Conservation (phyloP, 2,888 invertebrate genomes). For the Parnassius apollo region DNA sequence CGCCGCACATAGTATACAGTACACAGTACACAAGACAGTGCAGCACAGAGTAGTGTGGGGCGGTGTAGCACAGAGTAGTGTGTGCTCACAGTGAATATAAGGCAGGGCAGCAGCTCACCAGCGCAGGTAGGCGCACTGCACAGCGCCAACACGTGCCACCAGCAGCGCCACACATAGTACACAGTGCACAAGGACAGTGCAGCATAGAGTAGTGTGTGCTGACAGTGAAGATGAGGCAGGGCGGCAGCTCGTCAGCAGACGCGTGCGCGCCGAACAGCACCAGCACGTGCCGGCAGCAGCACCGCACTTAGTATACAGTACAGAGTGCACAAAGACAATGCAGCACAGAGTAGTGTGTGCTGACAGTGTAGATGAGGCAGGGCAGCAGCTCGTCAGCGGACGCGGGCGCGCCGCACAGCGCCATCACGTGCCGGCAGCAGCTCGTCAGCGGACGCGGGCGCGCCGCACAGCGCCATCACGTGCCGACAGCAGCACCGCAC, state of each 20-base stretch:
- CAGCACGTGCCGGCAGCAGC: conserved; percentile 95
- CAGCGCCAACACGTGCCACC: conserved; percentile 93
- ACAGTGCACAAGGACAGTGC: too few relatives aligned
- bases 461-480: conserved; percentile 44
- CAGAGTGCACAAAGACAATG: too few relatives aligned
- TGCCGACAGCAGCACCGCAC: conserved; percentile 93
- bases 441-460: conserved; percentile 97
- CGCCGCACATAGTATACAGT: conserved; percentile 82
- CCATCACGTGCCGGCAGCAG: conserved; percentile 84
- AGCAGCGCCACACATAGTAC: conserved; percentile 89
- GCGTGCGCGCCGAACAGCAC: conserved; percentile 89
- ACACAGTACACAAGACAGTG: background rate
- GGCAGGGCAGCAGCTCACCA: conserved; percentile 97
- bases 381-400: conserved; percentile 99
- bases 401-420: conserved; percentile 82
- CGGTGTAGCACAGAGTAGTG: background rate
- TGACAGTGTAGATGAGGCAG: conserved; percentile 94
- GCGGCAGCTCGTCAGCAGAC: conserved; percentile 98
- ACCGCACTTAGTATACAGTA: conserved; percentile 81
- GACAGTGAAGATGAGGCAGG: conserved; percentile 96
- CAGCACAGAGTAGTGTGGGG: too few relatives aligned
- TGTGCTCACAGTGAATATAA: conserved; percentile 91
- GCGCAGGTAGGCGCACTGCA: conserved; percentile 93
- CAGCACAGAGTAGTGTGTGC: conserved; percentile 15
- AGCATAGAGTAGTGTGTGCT: conserved; percentile 23